These are phyloP conservation scores for Ciconia boyciana DNA, from an alignment of 2,113 vertebrate genomes.

Conservation along the genomic window DNA sequence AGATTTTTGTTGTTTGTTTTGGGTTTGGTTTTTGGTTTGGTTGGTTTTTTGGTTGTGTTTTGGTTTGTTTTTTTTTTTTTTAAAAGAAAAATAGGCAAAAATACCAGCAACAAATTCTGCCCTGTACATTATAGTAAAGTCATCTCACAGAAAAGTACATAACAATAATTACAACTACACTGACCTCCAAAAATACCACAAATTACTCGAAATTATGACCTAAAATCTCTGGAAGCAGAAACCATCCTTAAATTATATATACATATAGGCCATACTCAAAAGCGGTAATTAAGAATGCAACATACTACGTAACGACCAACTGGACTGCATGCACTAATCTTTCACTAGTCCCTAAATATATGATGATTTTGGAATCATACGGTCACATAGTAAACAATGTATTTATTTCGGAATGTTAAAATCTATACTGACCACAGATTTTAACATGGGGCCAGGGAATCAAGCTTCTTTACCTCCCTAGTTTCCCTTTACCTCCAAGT, in stretches of 20 bases:
- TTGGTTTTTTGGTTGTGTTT: too few species aligned
- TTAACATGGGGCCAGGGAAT: background rate
- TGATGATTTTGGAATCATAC: background rate
- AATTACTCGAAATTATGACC: background rate
- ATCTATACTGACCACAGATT: background rate
- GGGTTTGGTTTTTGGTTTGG: background rate
- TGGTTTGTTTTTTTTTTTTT: background rate
- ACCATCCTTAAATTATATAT: background rate
- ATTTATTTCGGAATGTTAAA: background rate
- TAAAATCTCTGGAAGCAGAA: background rate
- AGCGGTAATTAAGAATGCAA: background rate
- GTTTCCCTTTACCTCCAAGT: background rate
- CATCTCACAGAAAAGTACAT: background rate
- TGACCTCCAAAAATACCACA: background rate
- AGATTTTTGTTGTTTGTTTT: background rate
- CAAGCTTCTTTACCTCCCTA: background rate
- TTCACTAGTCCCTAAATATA: background rate
- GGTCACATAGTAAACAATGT: background rate
- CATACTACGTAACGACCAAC: rapidly evolving
- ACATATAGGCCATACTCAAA: background rate
- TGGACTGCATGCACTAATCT: background rate
- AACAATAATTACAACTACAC: background rate
- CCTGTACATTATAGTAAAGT: background rate
- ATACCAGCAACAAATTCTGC: background rate
- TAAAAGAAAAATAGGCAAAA: background rate